Conservation (phyloP, 2,113 vertebrate genomes). For the Phrynosoma blainvillii region DNA sequence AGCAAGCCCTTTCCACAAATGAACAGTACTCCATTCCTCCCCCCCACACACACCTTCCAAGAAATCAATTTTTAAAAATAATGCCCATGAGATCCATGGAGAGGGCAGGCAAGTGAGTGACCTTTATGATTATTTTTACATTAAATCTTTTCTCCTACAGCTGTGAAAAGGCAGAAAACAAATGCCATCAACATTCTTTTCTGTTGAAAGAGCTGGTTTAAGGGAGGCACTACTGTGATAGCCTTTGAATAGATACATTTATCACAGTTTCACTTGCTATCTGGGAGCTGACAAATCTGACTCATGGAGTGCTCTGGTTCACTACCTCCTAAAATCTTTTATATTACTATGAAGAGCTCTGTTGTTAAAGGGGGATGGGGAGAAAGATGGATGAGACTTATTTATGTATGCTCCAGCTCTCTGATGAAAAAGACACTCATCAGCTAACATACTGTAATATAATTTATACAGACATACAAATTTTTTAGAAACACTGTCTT, state of each 20-base stretch:
- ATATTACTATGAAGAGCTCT: constrained; percentile 55
- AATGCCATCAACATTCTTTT: background rate
- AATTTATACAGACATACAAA: too few species aligned
- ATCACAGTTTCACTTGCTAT: constrained; percentile 48
- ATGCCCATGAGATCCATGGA: background rate
- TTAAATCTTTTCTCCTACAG: background rate
- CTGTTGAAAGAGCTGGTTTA: background rate
- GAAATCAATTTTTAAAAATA: background rate
- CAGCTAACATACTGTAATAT: too few species aligned
- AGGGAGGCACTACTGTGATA: constrained; percentile 12
- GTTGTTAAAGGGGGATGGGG: too few species aligned
- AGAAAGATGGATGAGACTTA: too few species aligned
- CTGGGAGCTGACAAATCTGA: constrained; percentile 44
- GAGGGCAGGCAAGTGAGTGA: constrained; percentile 13
- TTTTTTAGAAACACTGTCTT: too few species aligned
- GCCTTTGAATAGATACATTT: background rate
- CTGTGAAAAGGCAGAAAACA: constrained; percentile 16
- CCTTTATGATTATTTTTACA: background rate
- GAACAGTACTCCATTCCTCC: background rate
- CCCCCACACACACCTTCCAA: background rate
- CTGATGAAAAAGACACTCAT: too few species aligned
- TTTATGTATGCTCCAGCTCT: too few species aligned
- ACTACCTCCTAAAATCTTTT: constrained; percentile 42
- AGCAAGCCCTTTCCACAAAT: background rate
- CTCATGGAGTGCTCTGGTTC: constrained; percentile 45